Evolutionary conservation across 2,888 invertebrate species (phyloP), one percentile per base, ranked within the genome.

Genomic region (Eugnorisma glareosa): DNA sequence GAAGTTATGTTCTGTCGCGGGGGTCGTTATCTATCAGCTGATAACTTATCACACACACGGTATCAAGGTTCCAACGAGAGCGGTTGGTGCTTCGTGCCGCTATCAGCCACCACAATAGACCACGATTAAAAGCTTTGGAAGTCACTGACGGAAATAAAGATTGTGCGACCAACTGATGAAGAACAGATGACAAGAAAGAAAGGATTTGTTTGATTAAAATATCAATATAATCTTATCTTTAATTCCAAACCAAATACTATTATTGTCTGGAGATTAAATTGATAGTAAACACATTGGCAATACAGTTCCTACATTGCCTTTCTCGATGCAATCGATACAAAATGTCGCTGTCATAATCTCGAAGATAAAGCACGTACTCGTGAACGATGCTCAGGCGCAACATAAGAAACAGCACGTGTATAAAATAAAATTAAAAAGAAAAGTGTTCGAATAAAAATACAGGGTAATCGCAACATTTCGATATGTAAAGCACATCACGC

Each of bases 21-120:
- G 89, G 89, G 89, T 91, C 89, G 89, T 88, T 91, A 92, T 92
- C 92, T 87, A 84, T 83, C 79, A 84, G 86, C 86, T 91, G 93
- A 93, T 93, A 93, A 91, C 82, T 86, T 92, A 91, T 93, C 93
- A 89, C 86, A 84, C 88, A 89, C 89, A 90, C 89, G 88, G 81
- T 90, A 93, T 92, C 93, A 93, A 92, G 93, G 92, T 90, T 92
- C 84, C 90, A 89, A 83, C 84, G 81, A 87, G 88, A 86, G 77
- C 83, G 80, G 76, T 88, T 70, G 76, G 69, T 68, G 70, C 78
- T 75, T 79, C 79, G 59, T 31, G 37, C 67, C 77, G 67, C 73
- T 86, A 83, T 85, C 86, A 67, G 75, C 59, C 67, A 80, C 82
- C 76, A 74, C 79, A 84, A 77, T 72, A 77, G 43, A 43, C 67